Base-by-base conservation (phyloP, 2,797 vertebrate genomes). In the Galago senegalensis region DNA sequence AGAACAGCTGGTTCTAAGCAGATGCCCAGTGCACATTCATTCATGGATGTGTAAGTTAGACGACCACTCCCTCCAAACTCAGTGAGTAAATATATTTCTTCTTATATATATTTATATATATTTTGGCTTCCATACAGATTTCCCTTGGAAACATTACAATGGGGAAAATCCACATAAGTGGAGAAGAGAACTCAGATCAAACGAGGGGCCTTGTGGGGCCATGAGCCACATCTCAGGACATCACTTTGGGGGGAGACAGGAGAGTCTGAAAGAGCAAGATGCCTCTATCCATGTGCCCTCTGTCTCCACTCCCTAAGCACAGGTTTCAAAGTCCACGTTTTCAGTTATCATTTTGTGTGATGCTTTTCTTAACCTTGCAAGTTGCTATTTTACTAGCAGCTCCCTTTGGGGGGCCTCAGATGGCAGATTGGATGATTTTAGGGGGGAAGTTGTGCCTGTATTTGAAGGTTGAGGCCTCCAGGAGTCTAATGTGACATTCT, bases 381-480 rank as follows among this genome's bases (percentile, higher is more conserved):
- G 94, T 95, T 95, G 84, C 88, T 96, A 81, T 96, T 97, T 98
- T 73, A 95, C 91, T 70, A 93, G 89, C 84, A 93, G 82, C 81
- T 96, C 95, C 88, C 89, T 96, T 97, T 95, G 70, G 76, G 86
- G 83, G 92, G 80, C 92, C 94, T 97, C 91, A 96, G 93, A 96
- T 94, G 92, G 81, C 91, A 97, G 94, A 96, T 40, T 90, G 95
- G 87, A 92, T 97, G 96, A 95, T 93, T 96, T 96, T 96, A 91
- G 73, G 27, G 70, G 53, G 1, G 21, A 73, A 72, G 79, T 85
- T 87, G 46, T 92, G 83, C 37, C 63, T 92, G 90, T 84, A 94
- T 87, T 92, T 95, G 85, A 96, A 93, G 86, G 31, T 81, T 20
- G n/a, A 93, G 75, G 75, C 79, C 85, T 96, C 77, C 63, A 89